Conservation (phyloP, 2,113 vertebrate genomes). For the Cichladusa arquata region DNA sequence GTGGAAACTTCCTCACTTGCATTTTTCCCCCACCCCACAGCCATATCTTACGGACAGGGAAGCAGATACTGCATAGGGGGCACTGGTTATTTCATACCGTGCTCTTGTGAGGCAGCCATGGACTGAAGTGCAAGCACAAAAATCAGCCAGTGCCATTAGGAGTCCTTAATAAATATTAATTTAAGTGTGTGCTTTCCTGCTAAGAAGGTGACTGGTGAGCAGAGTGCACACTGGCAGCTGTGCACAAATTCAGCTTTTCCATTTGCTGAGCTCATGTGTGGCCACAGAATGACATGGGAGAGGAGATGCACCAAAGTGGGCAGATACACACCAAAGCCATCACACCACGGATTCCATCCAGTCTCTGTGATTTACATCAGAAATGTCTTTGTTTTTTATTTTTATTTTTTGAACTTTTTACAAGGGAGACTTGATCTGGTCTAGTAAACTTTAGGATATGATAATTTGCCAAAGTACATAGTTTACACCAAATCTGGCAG, state of each 20-base stretch:
- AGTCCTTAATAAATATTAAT: conserved; percentile 39
- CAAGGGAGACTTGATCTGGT: neutral
- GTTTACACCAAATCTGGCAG: neutral
- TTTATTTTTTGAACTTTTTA: neutral
- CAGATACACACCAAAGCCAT: neutral
- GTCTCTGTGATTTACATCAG: neutral
- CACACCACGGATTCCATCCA: neutral
- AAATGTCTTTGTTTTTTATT: neutral
- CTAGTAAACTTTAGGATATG: neutral
- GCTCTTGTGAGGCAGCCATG: neutral
- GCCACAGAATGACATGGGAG: neutral
- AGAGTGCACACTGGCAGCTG: neutral
- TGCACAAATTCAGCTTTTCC: neutral
- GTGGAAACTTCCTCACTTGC: neutral
- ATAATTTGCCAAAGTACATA: neutral
- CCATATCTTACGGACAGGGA: neutral
- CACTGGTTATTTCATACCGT: neutral
- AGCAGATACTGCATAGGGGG: neutral
- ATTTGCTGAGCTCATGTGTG: neutral
- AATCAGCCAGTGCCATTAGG: neutral
- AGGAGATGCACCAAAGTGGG: neutral
- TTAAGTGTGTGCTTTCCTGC: neutral
- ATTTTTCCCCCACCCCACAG: neutral
- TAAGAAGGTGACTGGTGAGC: neutral
- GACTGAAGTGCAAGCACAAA: neutral